Evolutionary conservation across 1,140 invertebrate genomes (phyloP).

Genomic region (Amyelois transitella): DNA sequence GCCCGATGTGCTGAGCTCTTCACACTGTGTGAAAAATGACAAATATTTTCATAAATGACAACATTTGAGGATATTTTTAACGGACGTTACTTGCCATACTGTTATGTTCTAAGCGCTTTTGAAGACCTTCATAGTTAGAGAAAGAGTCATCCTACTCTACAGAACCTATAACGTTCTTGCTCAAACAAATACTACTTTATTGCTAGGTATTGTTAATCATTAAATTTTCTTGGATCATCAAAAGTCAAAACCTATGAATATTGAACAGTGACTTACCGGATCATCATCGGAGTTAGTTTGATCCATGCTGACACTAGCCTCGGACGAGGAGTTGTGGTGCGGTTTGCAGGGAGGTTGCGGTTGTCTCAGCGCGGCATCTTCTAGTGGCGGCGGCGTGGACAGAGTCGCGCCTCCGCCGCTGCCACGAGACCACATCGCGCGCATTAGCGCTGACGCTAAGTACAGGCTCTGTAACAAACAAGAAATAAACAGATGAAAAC

Average conservation of each 20-base stretch:
- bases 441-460: constrained; percentile 90
- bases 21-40: constrained; percentile 57
- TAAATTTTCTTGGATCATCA: no score
- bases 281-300: constrained; percentile 83
- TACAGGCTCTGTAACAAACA: constrained; percentile 83
- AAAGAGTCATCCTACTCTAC: no score
- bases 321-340: constrained; percentile 77
- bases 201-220: no score
- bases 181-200: no score
- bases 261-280: constrained; percentile 31
- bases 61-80: no score
- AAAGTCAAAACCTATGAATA: no score
- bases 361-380: constrained; percentile 59
- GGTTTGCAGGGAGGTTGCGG: constrained; percentile 63
- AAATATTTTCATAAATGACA: constrained; percentile 7
- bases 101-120: no score
- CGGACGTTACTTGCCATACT: no score
- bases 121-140: no score
- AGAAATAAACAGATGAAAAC: background rate
- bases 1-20: constrained; percentile 70
- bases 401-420: constrained; percentile 67
- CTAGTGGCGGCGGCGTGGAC: constrained; percentile 73
- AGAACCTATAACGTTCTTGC: no score
- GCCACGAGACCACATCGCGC: constrained; percentile 90
- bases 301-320: constrained; percentile 84